Evolutionary conservation across 2,888 invertebrate species (phyloP).

Genomic region (Tetrapedia diversipes): DNA sequence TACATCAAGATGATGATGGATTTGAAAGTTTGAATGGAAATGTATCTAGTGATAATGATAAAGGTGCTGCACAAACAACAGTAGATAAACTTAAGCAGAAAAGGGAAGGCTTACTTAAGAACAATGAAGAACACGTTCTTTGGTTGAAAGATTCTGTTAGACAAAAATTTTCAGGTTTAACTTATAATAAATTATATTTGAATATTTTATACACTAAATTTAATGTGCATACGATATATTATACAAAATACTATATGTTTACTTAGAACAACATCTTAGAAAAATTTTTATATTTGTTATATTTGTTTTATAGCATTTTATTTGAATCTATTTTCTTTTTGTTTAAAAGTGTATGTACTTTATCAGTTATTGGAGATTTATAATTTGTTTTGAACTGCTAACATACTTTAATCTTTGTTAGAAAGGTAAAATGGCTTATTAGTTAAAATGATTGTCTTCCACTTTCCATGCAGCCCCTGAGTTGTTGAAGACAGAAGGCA

Average conservation of each 20-base stretch:
- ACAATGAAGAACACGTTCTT: conserved; percentile 38
- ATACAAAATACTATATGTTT: not conserved
- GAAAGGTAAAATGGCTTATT: conserved; percentile 64
- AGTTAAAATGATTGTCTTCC: conserved; percentile 72
- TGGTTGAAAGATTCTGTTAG: conserved; percentile 43
- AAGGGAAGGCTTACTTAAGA: conserved; percentile 34
- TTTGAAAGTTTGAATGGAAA: conserved; percentile 94
- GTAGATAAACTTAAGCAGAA: conserved; percentile 36
- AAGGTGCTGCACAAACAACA: conserved; percentile 29
- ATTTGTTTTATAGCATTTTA: conserved; percentile 4
- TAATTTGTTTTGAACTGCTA: conserved; percentile 52
- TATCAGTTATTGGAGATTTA: conserved; percentile 6
- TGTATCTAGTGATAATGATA: conserved; percentile 88
- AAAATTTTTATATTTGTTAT: not conserved
- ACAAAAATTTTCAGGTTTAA: conserved; percentile 65
- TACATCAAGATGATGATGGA: conserved; percentile 89
- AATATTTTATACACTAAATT: not conserved
- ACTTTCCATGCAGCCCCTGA: conserved; percentile 73
- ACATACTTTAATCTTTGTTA: conserved; percentile 65
- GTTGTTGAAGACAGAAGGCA: conserved; percentile 66
- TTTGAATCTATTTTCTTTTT: conserved; percentile 14
- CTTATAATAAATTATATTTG: conserved; percentile 15
- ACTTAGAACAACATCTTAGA: conserved; percentile 6
- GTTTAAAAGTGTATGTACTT: conserved; percentile 12
- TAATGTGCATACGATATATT: not conserved